Conservation (phyloP, 1,140 invertebrate species). For the Cheumatopsyche charites region DNA sequence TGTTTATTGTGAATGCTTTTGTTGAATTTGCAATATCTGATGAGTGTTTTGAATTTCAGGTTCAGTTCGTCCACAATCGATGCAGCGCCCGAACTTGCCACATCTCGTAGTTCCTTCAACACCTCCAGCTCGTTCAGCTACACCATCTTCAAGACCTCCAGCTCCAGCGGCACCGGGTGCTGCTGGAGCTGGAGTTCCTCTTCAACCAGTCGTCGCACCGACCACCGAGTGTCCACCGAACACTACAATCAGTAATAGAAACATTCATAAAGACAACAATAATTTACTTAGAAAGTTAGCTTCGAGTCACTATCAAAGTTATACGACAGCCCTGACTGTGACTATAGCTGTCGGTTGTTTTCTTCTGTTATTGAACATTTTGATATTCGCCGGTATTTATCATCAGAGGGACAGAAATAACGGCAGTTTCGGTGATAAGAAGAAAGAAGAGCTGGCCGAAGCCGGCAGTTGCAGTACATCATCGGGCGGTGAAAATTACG, state of each 20-base stretch:
- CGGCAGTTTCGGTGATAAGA: slow-evolving; percentile 65
- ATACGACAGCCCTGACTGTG: slow-evolving; percentile 88
- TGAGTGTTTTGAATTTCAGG: slow-evolving; percentile 57
- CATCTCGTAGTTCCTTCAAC: slow-evolving; percentile 60
- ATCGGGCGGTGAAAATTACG: slow-evolving; percentile 63
- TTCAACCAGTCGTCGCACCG: slow-evolving; percentile 49
- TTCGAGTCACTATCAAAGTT: slow-evolving; percentile 82
- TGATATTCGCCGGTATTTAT: slow-evolving; percentile 94
- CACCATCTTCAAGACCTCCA: slow-evolving; percentile 47
- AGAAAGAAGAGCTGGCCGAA: slow-evolving; percentile 75
- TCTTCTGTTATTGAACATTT: slow-evolving; percentile 85
- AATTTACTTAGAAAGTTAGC: slow-evolving; percentile 75
- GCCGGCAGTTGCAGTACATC: slow-evolving; percentile 67
- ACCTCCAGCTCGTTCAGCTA: slow-evolving; percentile 52
- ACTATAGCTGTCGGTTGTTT: slow-evolving; percentile 92
- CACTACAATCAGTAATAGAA: slow-evolving; percentile 59
- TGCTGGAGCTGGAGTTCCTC: slow-evolving; percentile 50
- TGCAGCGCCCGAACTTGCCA: slow-evolving; percentile 65
- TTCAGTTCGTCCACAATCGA: slow-evolving; percentile 71
- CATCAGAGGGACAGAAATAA: slow-evolving; percentile 79
- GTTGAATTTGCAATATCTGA: slow-evolving; percentile 21
- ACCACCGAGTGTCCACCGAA: slow-evolving; percentile 74
- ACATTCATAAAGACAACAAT: slow-evolving; percentile 61
- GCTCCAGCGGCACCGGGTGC: slow-evolving; percentile 52
- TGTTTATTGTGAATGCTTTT: not conserved